phyloP scores from a whole-genome alignment of 2,113 vertebrate genomes.

The Poeciliopsis turrubarensis region DNA sequence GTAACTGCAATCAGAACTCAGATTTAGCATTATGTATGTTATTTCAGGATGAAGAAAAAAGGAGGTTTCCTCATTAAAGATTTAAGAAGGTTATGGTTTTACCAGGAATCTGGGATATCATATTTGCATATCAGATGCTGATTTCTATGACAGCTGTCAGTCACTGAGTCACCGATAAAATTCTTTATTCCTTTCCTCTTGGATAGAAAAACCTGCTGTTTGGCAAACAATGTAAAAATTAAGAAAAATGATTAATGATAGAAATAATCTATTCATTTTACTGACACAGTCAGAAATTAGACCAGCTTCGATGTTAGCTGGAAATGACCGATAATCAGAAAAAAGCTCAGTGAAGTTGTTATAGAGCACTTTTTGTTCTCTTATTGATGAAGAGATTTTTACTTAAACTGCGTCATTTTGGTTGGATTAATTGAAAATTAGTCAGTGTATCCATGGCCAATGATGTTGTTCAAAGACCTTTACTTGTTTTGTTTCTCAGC shows the following conservation, averaged over 20 bases:
- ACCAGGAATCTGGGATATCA: no score
- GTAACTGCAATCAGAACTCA: no score
- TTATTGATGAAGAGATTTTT: background rate
- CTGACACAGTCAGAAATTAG: no score
- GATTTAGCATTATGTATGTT: no score
- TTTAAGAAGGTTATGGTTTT: no score
- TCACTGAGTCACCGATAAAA: background rate
- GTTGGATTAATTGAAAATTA: background rate
- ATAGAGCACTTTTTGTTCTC: background rate
- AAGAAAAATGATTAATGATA: background rate
- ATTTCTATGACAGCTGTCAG: background rate
- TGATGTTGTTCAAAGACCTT: constrained; percentile 75
- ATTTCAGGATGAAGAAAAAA: no score
- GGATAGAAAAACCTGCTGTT: background rate
- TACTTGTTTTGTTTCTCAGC: constrained; percentile 73
- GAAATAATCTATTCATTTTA: no score
- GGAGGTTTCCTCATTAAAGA: no score
- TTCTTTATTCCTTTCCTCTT: background rate
- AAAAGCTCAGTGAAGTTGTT: background rate
- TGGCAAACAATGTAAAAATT: background rate
- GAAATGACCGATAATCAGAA: no score
- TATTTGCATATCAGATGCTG: no score
- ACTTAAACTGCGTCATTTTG: background rate
- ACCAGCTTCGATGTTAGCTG: no score
- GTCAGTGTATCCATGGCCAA: constrained; percentile 62